Conservation (phyloP, 1,140 invertebrate species). For the Lithobius niger region DNA sequence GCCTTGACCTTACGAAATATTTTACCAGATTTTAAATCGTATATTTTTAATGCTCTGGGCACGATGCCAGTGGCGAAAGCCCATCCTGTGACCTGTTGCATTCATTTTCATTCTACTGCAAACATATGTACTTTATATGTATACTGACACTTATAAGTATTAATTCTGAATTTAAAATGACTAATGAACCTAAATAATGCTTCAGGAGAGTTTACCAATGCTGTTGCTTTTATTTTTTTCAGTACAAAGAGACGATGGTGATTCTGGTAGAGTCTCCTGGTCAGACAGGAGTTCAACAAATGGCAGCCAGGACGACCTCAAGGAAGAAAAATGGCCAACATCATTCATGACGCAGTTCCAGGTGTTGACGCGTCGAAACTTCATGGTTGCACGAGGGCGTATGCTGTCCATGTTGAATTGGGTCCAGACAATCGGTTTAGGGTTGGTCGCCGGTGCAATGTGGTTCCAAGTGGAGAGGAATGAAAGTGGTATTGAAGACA, state of each 20-base stretch:
- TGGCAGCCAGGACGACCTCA: conserved; percentile 31
- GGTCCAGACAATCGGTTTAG: conserved; percentile 60
- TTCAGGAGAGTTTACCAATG: too few relatives aligned
- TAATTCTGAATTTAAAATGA: too few relatives aligned
- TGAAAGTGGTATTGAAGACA: conserved; percentile 60
- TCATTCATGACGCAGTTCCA: conserved; percentile 67
- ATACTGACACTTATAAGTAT: too few relatives aligned
- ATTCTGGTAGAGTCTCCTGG: conserved; percentile 49
- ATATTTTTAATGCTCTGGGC: too few relatives aligned
- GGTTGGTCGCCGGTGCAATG: conserved; percentile 56
- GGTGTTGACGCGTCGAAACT: conserved; percentile 56
- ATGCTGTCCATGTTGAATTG: conserved; percentile 70
- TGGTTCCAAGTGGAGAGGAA: conserved; percentile 63
- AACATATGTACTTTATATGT: too few relatives aligned
- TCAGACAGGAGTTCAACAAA: conserved; percentile 44
- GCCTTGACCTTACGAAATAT: too few relatives aligned
- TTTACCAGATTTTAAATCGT: too few relatives aligned
- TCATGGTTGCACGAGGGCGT: conserved; percentile 56
- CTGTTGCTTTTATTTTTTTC: too few relatives aligned
- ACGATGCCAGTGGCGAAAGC: too few relatives aligned
- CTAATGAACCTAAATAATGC: too few relatives aligned
- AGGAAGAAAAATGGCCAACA: conserved; percentile 49
- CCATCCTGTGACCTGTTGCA: too few relatives aligned
- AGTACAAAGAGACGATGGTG: conserved; percentile 40
- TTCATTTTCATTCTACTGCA: too few relatives aligned